Evolutionary conservation across 2,797 vertebrate genomes (phyloP), one percentile per base, ranked within the genome.

Genomic region (Enteromius fasciolatus): DNA sequence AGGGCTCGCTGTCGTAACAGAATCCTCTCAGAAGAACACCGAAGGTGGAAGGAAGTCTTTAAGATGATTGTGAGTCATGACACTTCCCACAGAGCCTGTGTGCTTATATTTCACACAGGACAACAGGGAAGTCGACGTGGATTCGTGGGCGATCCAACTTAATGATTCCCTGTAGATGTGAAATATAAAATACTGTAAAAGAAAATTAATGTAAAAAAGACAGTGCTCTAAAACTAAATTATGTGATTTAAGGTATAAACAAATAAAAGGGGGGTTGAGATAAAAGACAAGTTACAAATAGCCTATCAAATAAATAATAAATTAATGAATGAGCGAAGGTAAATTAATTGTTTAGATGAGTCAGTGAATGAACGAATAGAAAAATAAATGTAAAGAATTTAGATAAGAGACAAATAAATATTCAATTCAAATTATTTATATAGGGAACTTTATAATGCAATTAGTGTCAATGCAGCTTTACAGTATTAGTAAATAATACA

Each of bases 121-220:
- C 94, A 87, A 99, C 94, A 3, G 98, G 98, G 88, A 99, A 99
- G 90, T 99, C 98, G 87, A 98, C 96, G 46, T 98, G 98, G 90
- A 99, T 98, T 89, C 96, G 95, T 81, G 98, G 98, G 86, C 95
- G 94, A 86, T 98, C 97, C 80, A 99, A 93, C 91, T 95, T 97
- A 93, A 99, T 95, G 82, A 97, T 95, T 88, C 98, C 98, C 98
- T 99, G 93, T 50, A 88, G 54, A 84, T 4, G 78, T 67, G 23
- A 86, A 23, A 39, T 17, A 73, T n/a, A 3, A 44, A 74, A 15
- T 31, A 17, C 6, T 63, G 59, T 63, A 3, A 66, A 25, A 75
- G 33, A 7, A 3, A n/a, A 3, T 12, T 1, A 2, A 59, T 12
- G 2, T 5, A 59, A 70, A 33, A 68, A 46, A 70, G 4, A 15